Conservation (phyloP, 2,888 invertebrate genomes). For the Dinocampus coccinellae region DNA sequence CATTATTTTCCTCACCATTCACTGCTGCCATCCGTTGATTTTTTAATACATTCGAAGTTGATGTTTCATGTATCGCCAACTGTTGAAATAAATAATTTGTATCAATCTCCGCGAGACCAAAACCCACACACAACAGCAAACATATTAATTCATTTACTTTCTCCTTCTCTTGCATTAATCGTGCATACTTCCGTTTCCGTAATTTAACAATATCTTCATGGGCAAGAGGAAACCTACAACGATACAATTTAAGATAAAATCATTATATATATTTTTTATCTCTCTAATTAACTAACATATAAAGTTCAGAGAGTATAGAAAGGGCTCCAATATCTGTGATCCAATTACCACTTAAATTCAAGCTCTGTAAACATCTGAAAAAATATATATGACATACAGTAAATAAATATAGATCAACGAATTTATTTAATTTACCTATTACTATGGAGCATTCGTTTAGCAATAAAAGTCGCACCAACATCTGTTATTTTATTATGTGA, state of each 20-base stretch:
- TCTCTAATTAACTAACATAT: constrained; percentile 42
- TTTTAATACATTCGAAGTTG: not conserved
- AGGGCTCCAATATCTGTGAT: constrained; percentile 51
- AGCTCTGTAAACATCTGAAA: constrained; percentile 50
- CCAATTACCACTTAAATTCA: constrained; percentile 51
- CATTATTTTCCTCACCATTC: not conserved
- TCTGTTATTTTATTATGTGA: constrained; percentile 65
- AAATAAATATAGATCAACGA: not conserved
- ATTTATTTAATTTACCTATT: constrained; percentile 45
- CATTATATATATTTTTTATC: not conserved
- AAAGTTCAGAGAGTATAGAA: constrained; percentile 48
- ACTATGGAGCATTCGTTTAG: constrained; percentile 57
- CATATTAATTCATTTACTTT: constrained; percentile 15
- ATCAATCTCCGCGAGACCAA: constrained; percentile 5
- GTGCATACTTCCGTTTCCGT: constrained; percentile 46
- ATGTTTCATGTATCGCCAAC: constrained; percentile 6
- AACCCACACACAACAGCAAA: not conserved
- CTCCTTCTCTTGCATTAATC: constrained; percentile 29
- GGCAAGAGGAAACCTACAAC: constrained; percentile 57
- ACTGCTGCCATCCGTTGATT: not conserved
- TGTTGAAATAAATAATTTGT: constrained; percentile 17
- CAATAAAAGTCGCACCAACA: constrained; percentile 57
- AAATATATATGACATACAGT: constrained; percentile 41
- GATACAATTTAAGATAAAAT: constrained; percentile 23
- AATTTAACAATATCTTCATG: constrained; percentile 60